Evolutionary conservation across 2,113 vertebrate genomes (phyloP).

Genomic region (Oryzias javanicus): DNA sequence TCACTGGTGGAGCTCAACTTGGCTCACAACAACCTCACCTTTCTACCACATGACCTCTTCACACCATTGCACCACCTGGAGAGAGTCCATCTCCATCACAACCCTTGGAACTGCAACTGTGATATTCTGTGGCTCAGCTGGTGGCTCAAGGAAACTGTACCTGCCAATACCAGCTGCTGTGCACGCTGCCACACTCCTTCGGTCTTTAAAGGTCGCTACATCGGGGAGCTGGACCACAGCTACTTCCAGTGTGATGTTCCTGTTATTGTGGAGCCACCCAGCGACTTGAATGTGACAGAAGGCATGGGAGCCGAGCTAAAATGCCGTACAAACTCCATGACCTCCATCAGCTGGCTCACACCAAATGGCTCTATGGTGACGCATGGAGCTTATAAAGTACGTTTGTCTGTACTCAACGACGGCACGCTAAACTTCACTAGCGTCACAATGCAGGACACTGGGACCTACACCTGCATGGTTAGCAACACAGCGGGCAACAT

Average conservation of each 20-base stretch:
- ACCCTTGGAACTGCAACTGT: constrained; percentile 82
- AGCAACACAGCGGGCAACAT: constrained; percentile 97
- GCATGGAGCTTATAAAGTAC: constrained; percentile 89
- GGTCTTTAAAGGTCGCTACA: constrained; percentile 76
- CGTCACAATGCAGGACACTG: constrained; percentile 92
- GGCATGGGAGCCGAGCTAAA: constrained; percentile 95
- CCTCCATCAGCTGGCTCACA: constrained; percentile 94
- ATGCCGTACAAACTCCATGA: constrained; percentile 92
- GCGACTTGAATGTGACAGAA: constrained; percentile 81
- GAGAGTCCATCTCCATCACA: constrained; percentile 79
- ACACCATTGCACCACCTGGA: constrained; percentile 76
- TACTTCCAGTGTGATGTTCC: constrained; percentile 96
- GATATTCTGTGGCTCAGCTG: constrained; percentile 81
- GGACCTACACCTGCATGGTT: constrained; percentile 96
- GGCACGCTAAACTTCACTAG: constrained; percentile 95
- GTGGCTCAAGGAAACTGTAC: constrained; percentile 79
- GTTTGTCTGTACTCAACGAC: constrained; percentile 92
- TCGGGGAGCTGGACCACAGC: constrained; percentile 84
- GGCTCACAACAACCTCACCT: constrained; percentile 80
- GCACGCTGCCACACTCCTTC: constrained; percentile 74
- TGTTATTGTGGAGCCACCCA: constrained; percentile 92
- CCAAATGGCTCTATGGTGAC: constrained; percentile 95
- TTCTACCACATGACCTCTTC: constrained; percentile 79
- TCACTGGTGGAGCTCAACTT: constrained; percentile 79
- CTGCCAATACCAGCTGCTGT: constrained; percentile 79